These are phyloP conservation scores for Steinernema scapterisci DNA, from an alignment of 2,888 invertebrate species.

Conservation along the genomic window DNA sequence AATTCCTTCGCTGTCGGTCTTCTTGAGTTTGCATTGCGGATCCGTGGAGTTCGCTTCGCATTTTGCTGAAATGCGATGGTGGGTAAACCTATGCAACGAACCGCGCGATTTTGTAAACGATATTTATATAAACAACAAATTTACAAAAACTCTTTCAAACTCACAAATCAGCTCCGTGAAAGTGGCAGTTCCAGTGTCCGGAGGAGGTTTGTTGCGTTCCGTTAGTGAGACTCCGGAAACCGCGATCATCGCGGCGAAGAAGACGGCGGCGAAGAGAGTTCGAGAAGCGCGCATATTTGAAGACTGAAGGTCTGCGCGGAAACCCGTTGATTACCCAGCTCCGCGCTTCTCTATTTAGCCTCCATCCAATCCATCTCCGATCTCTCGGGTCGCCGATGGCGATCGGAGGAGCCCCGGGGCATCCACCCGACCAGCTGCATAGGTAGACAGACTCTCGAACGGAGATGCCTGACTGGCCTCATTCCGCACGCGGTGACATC, in stretches of 20 bases:
- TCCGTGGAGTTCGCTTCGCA: slow-evolving; percentile 5
- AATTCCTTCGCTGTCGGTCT: slow-evolving; percentile 17
- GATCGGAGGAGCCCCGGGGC: no score
- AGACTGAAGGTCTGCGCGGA: background rate
- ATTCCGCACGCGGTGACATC: background rate
- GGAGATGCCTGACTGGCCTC: background rate
- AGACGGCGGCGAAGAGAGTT: background rate
- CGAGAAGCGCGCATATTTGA: background rate
- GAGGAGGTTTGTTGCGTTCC: background rate
- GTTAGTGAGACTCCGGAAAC: background rate
- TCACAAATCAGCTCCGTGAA: slow-evolving; percentile 18
- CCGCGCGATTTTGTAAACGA: no score
- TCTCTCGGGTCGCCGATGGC: background rate
- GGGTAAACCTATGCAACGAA: no score
- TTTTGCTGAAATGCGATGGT: background rate
- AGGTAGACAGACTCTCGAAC: no score
- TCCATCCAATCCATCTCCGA: background rate
- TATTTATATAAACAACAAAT: background rate
- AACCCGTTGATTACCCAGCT: background rate
- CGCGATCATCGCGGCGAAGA: background rate
- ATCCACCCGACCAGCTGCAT: no score
- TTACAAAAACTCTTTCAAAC: background rate
- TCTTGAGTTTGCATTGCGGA: slow-evolving; percentile 18
- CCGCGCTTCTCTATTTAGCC: background rate
- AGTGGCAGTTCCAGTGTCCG: background rate